phyloP scores from a whole-genome alignment of 2,113 vertebrate genomes.

The Dicentrarchus labrax region DNA sequence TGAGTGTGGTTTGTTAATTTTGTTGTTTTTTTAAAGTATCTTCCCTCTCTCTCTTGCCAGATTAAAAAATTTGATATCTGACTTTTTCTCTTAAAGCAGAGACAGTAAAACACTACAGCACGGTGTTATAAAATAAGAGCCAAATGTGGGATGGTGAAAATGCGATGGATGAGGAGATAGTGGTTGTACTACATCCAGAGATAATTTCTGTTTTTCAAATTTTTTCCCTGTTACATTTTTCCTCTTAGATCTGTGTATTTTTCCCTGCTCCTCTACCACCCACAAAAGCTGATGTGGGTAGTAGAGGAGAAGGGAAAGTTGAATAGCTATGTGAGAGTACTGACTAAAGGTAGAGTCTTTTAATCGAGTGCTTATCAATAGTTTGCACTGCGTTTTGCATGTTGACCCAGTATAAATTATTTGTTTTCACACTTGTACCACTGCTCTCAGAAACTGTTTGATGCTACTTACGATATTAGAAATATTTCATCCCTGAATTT shows the following conservation, averaged over 20 bases:
- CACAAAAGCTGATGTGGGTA: neutral
- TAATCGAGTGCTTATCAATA: neutral
- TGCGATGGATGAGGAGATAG: constrained; percentile 59
- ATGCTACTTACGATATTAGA: constrained; percentile 44
- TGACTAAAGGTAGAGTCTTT: neutral
- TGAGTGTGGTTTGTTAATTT: neutral
- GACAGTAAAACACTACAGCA: constrained; percentile 38
- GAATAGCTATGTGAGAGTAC: neutral
- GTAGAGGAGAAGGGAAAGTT: neutral
- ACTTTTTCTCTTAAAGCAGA: constrained; percentile 23
- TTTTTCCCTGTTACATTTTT: neutral
- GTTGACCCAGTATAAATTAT: neutral
- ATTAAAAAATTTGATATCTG: neutral
- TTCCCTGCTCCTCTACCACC: neutral
- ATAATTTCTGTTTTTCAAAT: neutral
- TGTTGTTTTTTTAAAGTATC: neutral
- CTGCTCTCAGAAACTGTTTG: constrained; percentile 27
- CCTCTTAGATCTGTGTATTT: neutral
- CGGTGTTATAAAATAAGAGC: constrained; percentile 45
- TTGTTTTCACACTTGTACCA: constrained; percentile 35
- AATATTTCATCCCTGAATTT: constrained; percentile 48
- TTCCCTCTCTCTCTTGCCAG: neutral
- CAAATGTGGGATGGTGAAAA: constrained; percentile 65
- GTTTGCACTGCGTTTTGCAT: neutral
- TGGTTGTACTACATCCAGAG: neutral